Percentiles rank a stretch among this genome's conserved stretches.
Conservation (phyloP, 2,797 vertebrate species). For the Hafferia zeledoni region DNA sequence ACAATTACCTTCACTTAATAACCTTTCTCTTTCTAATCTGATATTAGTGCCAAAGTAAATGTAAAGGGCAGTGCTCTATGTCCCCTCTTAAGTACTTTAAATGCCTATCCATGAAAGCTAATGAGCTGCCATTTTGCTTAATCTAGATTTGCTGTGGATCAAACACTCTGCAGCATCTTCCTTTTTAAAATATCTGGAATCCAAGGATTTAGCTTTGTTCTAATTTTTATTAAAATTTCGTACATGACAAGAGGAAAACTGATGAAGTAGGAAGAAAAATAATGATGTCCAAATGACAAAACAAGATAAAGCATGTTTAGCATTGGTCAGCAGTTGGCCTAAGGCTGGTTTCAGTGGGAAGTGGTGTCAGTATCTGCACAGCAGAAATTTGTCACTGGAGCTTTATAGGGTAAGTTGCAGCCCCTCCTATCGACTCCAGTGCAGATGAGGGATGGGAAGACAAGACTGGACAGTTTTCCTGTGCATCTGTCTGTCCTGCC, state of each 20-base stretch:
- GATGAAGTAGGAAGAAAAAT: background rate
- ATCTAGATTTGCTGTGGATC: slow-evolving; percentile 33
- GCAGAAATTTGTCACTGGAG: background rate
- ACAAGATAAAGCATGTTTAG: background rate
- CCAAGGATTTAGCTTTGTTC: background rate
- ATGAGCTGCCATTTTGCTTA: slow-evolving; percentile 65
- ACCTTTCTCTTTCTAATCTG: slow-evolving; percentile 60
- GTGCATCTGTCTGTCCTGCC: background rate
- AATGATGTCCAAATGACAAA: background rate
- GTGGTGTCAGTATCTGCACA: background rate
- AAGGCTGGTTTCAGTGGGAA: background rate
- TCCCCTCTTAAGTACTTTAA: slow-evolving; percentile 42
- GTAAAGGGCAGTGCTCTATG: slow-evolving; percentile 32
- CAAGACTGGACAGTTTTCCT: background rate
- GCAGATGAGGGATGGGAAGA: background rate
- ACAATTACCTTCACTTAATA: slow-evolving; percentile 69
- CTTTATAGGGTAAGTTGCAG: background rate
- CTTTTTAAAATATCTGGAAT: background rate
- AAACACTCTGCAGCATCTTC: background rate
- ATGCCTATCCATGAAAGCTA: slow-evolving; percentile 57
- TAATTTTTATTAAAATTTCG: background rate
- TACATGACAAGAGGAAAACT: background rate
- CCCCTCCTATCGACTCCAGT: fast-evolving
- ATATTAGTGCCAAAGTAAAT: slow-evolving; percentile 54
- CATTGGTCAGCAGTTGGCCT: background rate